phyloP scores from a whole-genome alignment of 2,888 invertebrate genomes.

The Encarsia formosa region DNA sequence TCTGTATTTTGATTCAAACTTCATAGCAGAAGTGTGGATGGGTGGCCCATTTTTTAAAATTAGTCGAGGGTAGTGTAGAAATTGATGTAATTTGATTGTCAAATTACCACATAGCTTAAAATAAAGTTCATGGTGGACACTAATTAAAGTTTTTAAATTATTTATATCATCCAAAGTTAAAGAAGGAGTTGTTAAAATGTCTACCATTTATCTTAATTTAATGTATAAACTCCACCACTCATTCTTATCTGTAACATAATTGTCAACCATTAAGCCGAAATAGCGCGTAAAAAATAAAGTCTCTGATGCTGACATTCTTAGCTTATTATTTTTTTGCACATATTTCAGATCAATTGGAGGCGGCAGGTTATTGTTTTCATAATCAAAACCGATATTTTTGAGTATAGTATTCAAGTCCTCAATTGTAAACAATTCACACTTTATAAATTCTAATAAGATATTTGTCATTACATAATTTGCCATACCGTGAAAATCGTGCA shows the following conservation, averaged over 20 bases:
- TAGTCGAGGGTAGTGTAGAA: slow-evolving; percentile 24
- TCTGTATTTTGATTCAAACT: slow-evolving; percentile 27
- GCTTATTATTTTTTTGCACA: not conserved
- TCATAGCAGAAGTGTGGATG: slow-evolving; percentile 18
- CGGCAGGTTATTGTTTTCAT: not conserved
- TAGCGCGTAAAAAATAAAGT: slow-evolving; percentile 20
- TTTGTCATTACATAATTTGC: too few relatives aligned
- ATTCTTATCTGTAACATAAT: slow-evolving; percentile 18
- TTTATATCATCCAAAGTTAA: slow-evolving; percentile 11
- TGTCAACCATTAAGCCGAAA: slow-evolving; percentile 26
- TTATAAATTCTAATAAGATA: too few relatives aligned
- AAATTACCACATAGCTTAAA: slow-evolving; percentile 19
- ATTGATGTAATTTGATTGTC: slow-evolving; percentile 29
- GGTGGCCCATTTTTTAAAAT: slow-evolving; percentile 24
- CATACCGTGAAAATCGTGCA: not conserved
- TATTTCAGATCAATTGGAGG: not conserved
- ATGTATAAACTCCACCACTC: slow-evolving; percentile 26
- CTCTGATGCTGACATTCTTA: slow-evolving; percentile 29
- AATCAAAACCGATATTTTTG: not conserved
- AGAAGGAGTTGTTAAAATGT: slow-evolving; percentile 21
- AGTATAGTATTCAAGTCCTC: not conserved
- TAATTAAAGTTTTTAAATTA: slow-evolving; percentile 18
- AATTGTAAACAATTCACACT: not conserved
- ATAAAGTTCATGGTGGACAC: slow-evolving; percentile 18
- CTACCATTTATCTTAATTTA: slow-evolving; percentile 25